Evolutionary conservation across 2,113 vertebrate species (phyloP).

Genomic region (Tachysurus vachellii): DNA sequence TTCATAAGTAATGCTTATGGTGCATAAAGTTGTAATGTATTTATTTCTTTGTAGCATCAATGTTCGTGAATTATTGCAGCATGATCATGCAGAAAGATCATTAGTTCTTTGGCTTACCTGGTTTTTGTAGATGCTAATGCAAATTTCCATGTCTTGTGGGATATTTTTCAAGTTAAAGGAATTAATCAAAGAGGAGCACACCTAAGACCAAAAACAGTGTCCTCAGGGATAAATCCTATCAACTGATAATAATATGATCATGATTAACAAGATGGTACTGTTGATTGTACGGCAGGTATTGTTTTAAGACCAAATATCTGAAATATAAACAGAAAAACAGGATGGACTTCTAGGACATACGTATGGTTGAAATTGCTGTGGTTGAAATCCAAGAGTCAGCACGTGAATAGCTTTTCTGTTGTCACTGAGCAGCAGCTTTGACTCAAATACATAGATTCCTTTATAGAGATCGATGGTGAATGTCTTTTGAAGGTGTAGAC

Average conservation of each 20-base stretch:
- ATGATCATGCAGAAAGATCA: not conserved
- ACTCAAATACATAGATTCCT: slow-evolving; percentile 78
- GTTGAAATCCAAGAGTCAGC: slow-evolving; percentile 75
- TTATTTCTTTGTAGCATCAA: not conserved
- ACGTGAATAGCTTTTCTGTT: slow-evolving; percentile 76
- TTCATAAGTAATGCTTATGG: not conserved
- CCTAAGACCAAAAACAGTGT: slow-evolving; percentile 59
- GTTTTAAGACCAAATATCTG: not conserved
- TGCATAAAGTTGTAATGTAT: not conserved
- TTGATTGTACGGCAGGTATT: not conserved
- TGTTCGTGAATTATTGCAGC: not conserved
- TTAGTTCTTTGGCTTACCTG: slow-evolving; percentile 55
- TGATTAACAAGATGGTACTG: not conserved
- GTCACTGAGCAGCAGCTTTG: slow-evolving; percentile 71
- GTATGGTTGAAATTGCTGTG: slow-evolving; percentile 67
- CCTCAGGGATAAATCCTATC: not conserved
- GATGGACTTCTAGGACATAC: slow-evolving; percentile 68
- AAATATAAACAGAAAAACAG: not conserved
- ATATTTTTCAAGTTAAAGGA: slow-evolving; percentile 71
- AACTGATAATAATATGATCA: not conserved
- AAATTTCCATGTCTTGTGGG: slow-evolving; percentile 78
- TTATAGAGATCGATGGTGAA: slow-evolving; percentile 75
- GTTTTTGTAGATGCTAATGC: slow-evolving; percentile 69
- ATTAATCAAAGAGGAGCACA: slow-evolving; percentile 79
- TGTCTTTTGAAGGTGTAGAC: slow-evolving; percentile 77